Evolutionary conservation across 2,113 vertebrate species (phyloP).

Genomic region (Syngnathus scovelli): DNA sequence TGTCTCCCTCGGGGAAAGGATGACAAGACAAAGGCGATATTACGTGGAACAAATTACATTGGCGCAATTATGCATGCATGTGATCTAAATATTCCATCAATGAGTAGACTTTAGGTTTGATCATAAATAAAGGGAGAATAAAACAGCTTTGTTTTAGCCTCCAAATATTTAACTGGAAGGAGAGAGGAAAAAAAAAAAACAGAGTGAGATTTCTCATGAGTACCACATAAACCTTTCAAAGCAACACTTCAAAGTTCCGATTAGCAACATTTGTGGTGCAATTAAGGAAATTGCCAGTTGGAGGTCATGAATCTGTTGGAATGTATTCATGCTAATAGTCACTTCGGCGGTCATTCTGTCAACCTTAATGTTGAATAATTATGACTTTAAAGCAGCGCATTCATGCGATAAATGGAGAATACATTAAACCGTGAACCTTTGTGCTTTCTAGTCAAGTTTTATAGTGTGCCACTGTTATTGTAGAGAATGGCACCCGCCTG

Average conservation of each 20-base stretch:
- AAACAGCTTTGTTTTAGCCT: too few species aligned
- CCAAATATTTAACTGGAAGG: not conserved
- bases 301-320: not conserved
- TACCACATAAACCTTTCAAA: not conserved
- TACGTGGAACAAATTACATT: slow-evolving; percentile 3
- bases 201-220: not conserved
- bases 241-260: slow-evolving; percentile 6
- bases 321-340: slow-evolving; percentile 10
- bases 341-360: not conserved
- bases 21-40: slow-evolving; percentile 7
- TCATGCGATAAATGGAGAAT: slow-evolving; percentile 3
- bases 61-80: slow-evolving; percentile 6
- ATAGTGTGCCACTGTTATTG: not conserved
- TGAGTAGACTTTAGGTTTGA: not conserved
- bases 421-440: not conserved
- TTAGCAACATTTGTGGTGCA: not conserved
- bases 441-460: not conserved
- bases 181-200: not conserved
- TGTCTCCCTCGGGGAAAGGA: slow-evolving; percentile 1
- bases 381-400: slow-evolving; percentile 1
- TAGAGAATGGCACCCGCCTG: not conserved
- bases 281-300: slow-evolving; percentile 1
- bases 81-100: slow-evolving; percentile 9
- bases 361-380: slow-evolving; percentile 2
- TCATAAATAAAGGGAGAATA: too few species aligned